Evolutionary conservation across 2,888 invertebrate genomes (phyloP), one percentile per base, ranked within the genome.

Genomic region (Drosophila longiperda): DNA sequence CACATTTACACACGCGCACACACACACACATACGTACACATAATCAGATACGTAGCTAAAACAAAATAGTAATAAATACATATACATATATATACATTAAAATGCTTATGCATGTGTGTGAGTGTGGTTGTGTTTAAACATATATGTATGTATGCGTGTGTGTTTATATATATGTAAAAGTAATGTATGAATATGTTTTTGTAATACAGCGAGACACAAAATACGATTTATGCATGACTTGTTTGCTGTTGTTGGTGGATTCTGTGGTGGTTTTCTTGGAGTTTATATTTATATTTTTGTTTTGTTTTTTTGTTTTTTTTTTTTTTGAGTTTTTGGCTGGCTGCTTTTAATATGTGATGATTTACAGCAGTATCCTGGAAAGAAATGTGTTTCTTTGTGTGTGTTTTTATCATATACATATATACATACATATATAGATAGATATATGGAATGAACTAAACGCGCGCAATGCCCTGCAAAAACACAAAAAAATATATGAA

Each of bases 361-460:
- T 83, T 76, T 87, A 79, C 71, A 83, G 69, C 79, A 66, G 63
- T 76, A 68, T 73, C 60, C 58, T 64, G 52, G 26, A 17, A 17
- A 29, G 50, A 50, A 36, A 15, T 34, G 53, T 36, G 23, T 38
- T 17, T 54, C n/a, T 29, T 38, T 26, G 11, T 54, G 54, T 26
- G 36, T 55, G 54, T 38, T 38, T 36, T 38, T 60, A 53, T 15
- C 52, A 58, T 52, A 62, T 63, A 63, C 63, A 68, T 58, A 66
- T 60, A 75, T 66, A 60, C 40, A 50, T 40, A 60, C 33, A 29
- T 38, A 59, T 54, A 50, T 49, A 49, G 55, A 52, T 64, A 59
- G 62, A 40, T 68, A 60, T 72, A 71, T 81, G 81, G 78, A 80
- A 80, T 83, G 80, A 83, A 80, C 80, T 83, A 66, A 75, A 64